A percentile compares a stretch with the other conserved stretches of the same genome.
phyloP scores from a whole-genome alignment of 1,140 invertebrate species.

The Drosophila tani region DNA sequence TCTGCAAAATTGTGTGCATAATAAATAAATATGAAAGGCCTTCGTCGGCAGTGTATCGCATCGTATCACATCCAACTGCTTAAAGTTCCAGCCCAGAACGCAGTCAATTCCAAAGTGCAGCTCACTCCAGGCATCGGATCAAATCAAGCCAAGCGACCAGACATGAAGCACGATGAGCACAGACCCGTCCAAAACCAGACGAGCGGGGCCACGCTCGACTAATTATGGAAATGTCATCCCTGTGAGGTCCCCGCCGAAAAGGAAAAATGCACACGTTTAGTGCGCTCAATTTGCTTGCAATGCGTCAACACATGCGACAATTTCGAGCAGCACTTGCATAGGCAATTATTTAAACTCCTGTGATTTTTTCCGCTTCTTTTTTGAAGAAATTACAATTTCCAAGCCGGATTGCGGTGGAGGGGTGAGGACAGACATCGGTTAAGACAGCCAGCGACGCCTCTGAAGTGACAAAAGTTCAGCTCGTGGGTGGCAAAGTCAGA shows the following conservation, averaged over 20 bases:
- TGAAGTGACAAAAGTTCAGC: constrained; percentile 80
- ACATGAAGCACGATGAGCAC: constrained; percentile 52
- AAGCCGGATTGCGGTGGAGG: constrained; percentile 1
- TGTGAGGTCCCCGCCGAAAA: constrained; percentile 61
- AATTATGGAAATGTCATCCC: constrained; percentile 80
- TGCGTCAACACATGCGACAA: constrained; percentile 77
- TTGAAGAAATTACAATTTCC: constrained; percentile 69
- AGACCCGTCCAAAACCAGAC: constrained; percentile 29
- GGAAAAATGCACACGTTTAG: constrained; percentile 56
- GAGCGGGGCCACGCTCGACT: constrained; percentile 71
- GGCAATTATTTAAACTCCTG: constrained; percentile 70
- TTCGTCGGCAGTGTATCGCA: constrained; percentile 12
- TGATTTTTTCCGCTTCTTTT: constrained; percentile 15
- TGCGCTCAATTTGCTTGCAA: constrained; percentile 75
- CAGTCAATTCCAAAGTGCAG: constrained; percentile 41
- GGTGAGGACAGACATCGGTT: constrained; percentile 60
- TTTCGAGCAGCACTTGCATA: constrained; percentile 65
- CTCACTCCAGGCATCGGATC: constrained; percentile 70
- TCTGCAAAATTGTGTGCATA: constrained; percentile 77
- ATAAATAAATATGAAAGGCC: constrained; percentile 76
- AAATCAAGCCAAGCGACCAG: constrained; percentile 76
- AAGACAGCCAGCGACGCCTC: constrained; percentile 76
- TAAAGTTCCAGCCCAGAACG: not conserved
- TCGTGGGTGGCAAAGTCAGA: constrained; percentile 79
- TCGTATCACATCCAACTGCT: not conserved